Percentiles rank a stretch among this genome's conserved stretches.
Conservation (phyloP, 2,113 vertebrate species). For the Ariopsis seemanni region DNA sequence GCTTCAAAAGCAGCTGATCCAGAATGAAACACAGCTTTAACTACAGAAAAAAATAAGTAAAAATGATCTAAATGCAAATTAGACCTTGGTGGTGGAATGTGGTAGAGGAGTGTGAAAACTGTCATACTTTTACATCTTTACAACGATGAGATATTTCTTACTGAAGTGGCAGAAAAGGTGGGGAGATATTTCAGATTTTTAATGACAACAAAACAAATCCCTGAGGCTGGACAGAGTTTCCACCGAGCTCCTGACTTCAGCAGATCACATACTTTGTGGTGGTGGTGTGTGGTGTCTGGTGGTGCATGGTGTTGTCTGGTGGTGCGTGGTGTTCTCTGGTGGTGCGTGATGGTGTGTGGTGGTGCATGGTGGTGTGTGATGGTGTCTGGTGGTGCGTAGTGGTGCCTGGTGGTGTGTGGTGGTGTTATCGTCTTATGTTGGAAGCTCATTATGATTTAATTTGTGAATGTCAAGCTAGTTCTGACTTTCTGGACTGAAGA, state of each 20-base stretch:
- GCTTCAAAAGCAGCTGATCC: neutral
- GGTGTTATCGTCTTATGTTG: neutral
- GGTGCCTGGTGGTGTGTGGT: neutral
- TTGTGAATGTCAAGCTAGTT: conserved; percentile 27
- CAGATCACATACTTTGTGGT: neutral
- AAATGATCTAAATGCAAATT: neutral
- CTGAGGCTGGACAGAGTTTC: conserved; percentile 1
- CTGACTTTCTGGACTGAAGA: neutral
- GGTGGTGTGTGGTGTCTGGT: neutral
- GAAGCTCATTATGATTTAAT: neutral
- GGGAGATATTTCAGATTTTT: neutral
- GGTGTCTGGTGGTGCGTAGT: neutral
- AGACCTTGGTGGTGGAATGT: neutral
- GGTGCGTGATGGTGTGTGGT: neutral
- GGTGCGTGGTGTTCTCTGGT: neutral
- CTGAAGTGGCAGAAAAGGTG: neutral
- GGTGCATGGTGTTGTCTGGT: neutral
- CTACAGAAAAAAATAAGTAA: neutral
- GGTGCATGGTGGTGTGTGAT: no score
- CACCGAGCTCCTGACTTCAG: neutral
- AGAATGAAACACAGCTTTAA: neutral
- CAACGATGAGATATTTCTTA: neutral
- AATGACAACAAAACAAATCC: neutral
- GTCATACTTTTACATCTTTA: neutral
- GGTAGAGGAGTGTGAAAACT: neutral